Percentiles rank a stretch among this genome's conserved stretches.
These are phyloP conservation scores for Apodemia zela DNA, from an alignment of 2,888 invertebrate genomes.

Conservation along the genomic window DNA sequence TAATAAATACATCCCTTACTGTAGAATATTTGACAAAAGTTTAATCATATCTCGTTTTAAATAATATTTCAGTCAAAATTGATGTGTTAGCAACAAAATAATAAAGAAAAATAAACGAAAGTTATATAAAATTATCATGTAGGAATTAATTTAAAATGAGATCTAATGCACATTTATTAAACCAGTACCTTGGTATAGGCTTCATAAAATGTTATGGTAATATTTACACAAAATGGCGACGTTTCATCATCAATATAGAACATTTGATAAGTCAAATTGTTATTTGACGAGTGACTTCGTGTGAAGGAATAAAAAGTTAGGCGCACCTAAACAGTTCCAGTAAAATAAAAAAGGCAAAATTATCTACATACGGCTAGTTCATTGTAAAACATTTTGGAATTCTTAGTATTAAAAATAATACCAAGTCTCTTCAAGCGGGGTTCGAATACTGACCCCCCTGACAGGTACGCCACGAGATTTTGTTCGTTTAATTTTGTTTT, in stretches of 20 bases:
- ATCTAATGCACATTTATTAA: neutral
- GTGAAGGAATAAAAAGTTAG: conserved; percentile 7
- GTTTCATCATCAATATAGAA: neutral
- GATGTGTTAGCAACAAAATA: no score
- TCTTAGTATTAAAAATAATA: neutral
- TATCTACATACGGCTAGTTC: neutral
- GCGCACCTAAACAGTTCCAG: neutral
- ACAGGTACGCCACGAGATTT: conserved; percentile 4
- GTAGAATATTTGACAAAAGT: no score
- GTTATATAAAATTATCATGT: neutral
- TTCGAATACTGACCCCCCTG: neutral
- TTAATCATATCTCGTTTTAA: no score
- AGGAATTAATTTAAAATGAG: neutral
- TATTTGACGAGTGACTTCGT: conserved; percentile 2
- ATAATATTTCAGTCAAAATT: no score
- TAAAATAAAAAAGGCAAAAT: conserved; percentile 5
- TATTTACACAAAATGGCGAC: conserved; percentile 1
- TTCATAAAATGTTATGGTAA: no score
- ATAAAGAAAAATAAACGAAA: no score
- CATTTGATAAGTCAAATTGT: neutral
- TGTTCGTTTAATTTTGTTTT: conserved; percentile 19
- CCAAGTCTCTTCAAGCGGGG: neutral
- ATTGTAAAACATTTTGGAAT: neutral
- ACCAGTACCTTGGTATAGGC: neutral
- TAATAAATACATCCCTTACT: no score